Base-by-base conservation (phyloP, 2,797 vertebrate genomes). In the Lepidocolaptes lacrymiger region DNA sequence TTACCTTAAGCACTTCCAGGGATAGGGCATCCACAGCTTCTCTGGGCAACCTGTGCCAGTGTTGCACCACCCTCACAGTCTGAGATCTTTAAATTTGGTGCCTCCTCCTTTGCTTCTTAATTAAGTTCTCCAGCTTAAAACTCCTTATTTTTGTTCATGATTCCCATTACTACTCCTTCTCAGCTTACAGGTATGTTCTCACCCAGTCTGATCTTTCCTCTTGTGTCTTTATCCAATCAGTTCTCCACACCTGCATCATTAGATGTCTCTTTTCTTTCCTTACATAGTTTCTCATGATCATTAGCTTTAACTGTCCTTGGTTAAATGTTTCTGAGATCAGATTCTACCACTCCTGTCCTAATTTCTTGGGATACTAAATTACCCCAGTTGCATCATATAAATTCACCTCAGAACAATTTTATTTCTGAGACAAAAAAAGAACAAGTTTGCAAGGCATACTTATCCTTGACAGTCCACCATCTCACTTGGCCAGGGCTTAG, bases 401-500 rank as follows among this genome's bases (percentile, higher is more conserved):
- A 67, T 79, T 79, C 28, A 43, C 19, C 30, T 52, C 74, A 43
- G 52, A 92, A 73, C 73, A 87, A 36, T 85, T 94, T 94, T 49
- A 37, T 68, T 12, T 89, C 55, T 71, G 56, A 82, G 86, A 85
- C 43, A 49, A 62, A 91, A 84, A 52, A n/a, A 91, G 74, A 69
- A 19, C 9, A 56, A 81, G 32, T 79, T 93, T 90, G 54, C 62
- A 75, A 84, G 61, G 36, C 24, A 0, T 43, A 46, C 83, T 92
- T 93, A 90, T 95, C 78, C 85, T 96, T 96, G 95, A 71, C 54
- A 41, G 81, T 80, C 34, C 55, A 56, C 56, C 36, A 43, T 77
- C 96, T 91, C 78, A 54, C 67, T 93, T 94, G 67, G 73, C 82
- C 64, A 76, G 10, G 30, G 63, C 74, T 94, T 69, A 77, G 59